phyloP scores from a whole-genome alignment of 1,140 invertebrate species.

The Octopus sinensis region DNA sequence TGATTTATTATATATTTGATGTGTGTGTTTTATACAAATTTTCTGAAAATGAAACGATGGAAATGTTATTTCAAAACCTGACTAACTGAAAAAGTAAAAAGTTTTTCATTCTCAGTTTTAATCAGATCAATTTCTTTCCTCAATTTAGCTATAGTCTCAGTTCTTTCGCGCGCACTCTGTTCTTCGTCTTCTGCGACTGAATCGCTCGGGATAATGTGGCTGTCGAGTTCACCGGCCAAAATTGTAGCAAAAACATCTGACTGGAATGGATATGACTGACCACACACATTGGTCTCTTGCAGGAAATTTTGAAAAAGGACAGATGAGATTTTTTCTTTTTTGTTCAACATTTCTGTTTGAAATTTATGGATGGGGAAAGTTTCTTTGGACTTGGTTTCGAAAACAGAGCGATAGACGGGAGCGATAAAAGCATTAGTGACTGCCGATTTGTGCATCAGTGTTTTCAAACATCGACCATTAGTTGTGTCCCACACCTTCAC shows the following conservation, averaged over 20 bases:
- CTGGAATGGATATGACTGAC: background rate
- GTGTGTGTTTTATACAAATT: no score
- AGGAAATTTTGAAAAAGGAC: background rate
- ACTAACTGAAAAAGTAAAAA: background rate
- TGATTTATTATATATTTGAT: no score
- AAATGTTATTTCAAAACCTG: background rate
- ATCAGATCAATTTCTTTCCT: background rate
- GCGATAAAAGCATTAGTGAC: conserved; percentile 70
- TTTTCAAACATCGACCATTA: conserved; percentile 70
- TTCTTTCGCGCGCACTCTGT: background rate
- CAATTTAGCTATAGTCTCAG: background rate
- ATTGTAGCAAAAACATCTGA: background rate
- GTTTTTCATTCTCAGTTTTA: background rate
- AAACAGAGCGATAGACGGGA: conserved; percentile 46
- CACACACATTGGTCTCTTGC: background rate
- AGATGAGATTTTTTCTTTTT: background rate
- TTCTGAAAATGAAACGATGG: no score
- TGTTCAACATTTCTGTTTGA: background rate
- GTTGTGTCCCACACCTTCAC: conserved; percentile 77
- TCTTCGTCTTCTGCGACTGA: background rate
- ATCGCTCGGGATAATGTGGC: background rate
- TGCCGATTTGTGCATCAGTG: conserved; percentile 69
- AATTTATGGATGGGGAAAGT: background rate
- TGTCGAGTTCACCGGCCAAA: background rate
- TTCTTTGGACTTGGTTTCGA: background rate